Conservation (phyloP, 2,888 invertebrate genomes). For the Metacarcinus magister region DNA sequence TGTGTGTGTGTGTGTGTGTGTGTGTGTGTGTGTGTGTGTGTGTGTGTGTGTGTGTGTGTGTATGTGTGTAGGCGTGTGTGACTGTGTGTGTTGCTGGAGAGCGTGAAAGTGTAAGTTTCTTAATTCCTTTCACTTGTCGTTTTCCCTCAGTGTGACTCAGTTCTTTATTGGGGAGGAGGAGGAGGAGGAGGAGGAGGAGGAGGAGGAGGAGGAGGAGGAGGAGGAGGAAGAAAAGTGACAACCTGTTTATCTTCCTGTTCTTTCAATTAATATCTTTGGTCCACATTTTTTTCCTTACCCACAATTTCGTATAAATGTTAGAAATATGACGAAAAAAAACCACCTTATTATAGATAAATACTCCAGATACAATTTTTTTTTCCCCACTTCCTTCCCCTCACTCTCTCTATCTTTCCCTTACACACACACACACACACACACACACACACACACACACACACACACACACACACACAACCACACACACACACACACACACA, state of each 20-base stretch:
- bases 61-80: conserved; percentile 30
- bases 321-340: neutral
- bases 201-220: neutral
- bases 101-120: conserved; percentile 29
- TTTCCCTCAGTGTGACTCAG: conserved; percentile 34
- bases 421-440: conserved; percentile 40
- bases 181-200: conserved; percentile 39
- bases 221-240: neutral
- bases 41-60: conserved; percentile 48
- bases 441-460: conserved; percentile 40
- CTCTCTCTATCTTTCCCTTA: too few relatives aligned
- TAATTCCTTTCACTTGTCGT: conserved; percentile 38
- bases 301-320: neutral
- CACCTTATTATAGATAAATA: neutral
- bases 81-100: neutral
- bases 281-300: neutral
- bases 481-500: neutral
- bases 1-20: too few relatives aligned
- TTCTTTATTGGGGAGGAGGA: conserved; percentile 12
- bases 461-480: conserved; percentile 13
- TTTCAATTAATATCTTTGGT: neutral
- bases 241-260: neutral
- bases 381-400: neutral
- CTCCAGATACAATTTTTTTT: neutral
- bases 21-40: conserved; percentile 19